Percentiles rank a stretch among this genome's conserved stretches.
phyloP scores from a whole-genome alignment of 2,113 vertebrate genomes.

The Tupaia tana region DNA sequence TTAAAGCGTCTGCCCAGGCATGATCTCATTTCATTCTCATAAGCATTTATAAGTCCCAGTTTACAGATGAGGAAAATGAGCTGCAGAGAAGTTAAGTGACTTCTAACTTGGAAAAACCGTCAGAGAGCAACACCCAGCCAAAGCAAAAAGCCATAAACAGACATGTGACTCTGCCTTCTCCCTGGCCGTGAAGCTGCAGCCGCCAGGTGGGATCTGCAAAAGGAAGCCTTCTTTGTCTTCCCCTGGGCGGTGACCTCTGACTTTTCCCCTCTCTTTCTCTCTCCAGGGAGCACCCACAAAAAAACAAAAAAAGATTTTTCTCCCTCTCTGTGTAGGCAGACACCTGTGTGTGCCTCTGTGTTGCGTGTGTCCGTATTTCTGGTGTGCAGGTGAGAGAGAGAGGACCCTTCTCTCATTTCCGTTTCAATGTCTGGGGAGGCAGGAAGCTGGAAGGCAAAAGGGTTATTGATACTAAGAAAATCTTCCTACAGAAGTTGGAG shows the following conservation, averaged over 20 bases:
- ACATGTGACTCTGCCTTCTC: background rate
- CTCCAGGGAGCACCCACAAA: too few relatives aligned
- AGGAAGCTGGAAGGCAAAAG: background rate
- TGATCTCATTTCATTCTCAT: constrained; percentile 20
- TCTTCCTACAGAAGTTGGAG: background rate
- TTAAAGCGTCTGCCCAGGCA: background rate
- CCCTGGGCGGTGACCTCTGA: background rate
- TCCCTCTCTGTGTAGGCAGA: background rate
- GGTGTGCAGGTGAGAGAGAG: background rate
- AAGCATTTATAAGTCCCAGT: background rate
- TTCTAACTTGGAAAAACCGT: background rate
- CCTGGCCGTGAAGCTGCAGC: background rate
- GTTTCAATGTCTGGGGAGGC: background rate
- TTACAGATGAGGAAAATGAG: background rate
- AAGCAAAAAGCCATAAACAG: constrained; percentile 18
- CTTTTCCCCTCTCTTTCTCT: too few relatives aligned
- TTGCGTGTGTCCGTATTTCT: background rate
- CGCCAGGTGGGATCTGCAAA: background rate
- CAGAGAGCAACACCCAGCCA: background rate
- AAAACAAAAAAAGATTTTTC: background rate
- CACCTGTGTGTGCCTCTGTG: background rate
- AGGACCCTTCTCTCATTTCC: background rate
- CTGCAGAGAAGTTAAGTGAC: constrained; percentile 41
- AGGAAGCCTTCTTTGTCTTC: background rate
- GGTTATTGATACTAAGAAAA: background rate